Percentiles rank a stretch among this genome's conserved stretches.
These are phyloP conservation scores for Cinclus mexicanus DNA, from an alignment of 2,113 vertebrate species.

Conservation along the genomic window DNA sequence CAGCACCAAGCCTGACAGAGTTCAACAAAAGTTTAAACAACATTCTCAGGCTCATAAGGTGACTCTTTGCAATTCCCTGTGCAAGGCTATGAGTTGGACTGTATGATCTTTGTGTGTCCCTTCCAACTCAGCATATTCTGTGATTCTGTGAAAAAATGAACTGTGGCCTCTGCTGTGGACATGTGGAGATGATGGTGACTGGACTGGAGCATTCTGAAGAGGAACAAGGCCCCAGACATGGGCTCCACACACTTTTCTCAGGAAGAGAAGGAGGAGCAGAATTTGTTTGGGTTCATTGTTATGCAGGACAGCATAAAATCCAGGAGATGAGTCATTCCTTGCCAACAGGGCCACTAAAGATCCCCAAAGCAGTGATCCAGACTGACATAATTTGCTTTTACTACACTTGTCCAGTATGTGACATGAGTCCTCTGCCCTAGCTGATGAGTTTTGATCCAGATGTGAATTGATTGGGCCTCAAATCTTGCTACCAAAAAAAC, in stretches of 20 bases:
- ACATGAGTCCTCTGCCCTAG: neutral
- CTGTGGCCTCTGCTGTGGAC: neutral
- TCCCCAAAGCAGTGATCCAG: neutral
- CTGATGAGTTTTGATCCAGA: neutral
- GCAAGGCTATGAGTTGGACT: neutral
- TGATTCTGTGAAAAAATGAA: neutral
- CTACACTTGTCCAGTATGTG: neutral
- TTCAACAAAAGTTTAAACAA: neutral
- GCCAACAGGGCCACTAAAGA: neutral
- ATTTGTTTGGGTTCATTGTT: neutral
- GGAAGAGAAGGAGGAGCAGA: neutral
- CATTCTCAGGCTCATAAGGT: neutral
- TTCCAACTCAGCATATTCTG: neutral
- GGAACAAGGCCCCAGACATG: neutral
- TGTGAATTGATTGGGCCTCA: neutral
- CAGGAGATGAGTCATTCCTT: neutral
- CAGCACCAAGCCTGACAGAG: neutral
- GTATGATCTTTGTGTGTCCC: neutral
- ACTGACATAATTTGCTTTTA: neutral
- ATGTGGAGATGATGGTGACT: neutral
- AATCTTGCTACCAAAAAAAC: too few species aligned
- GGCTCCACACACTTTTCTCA: neutral
- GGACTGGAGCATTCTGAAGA: neutral
- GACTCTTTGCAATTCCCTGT: neutral
- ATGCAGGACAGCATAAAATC: neutral